Base-by-base conservation (phyloP, 2,888 invertebrate genomes). In the Drosophila prolongata region DNA sequence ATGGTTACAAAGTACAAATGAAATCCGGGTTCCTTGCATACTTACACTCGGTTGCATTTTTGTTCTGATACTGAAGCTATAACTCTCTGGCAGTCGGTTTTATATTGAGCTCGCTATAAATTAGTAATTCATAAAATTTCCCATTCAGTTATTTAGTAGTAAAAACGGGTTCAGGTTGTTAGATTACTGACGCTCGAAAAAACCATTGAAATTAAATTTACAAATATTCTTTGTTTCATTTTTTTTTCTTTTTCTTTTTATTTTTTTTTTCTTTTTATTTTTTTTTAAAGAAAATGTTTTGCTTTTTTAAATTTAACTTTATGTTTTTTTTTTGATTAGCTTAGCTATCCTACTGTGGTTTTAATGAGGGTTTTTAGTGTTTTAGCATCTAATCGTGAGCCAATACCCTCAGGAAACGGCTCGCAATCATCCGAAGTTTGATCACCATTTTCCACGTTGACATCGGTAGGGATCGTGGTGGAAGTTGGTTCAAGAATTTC, bases 21-120 rank as follows among this genome's bases (percentile, higher is more conserved):
- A 30, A n/a, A 54, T 65, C 37, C 62, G 50, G 62, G 34, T 44
- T 46, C 2, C 10, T 24, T 13, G 1, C 13, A 24, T 60, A 66
- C 65, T 66, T 13, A 66, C 65, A 65, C 10, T 54, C 54, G 24
- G 46, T 46, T 54, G 65, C 65, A 66, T 66, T 65, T 34, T 66
- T 38, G 5, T 16, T 27, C 6, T 9, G 66, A 40, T 27, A 66
- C 65, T 66, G 46, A 65, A 27, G 13, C 40, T 10, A 35, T 35
- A 54, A n/a, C 38, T 40, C 16, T 16, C 34, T 14, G 8, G 16
- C 46, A 16, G 13, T 40, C n/a, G 9, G 6, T 37, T 65, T 66
- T 66, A 66, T 66, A 65, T 34, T 10, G 38, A 24, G 6, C 27
- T 13, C 19, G 19, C 1, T 19, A n/a, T 6, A 34, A 14, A 9